These are phyloP conservation scores for Maniola jurtina DNA, from an alignment of 1,140 invertebrate species.

Conservation along the genomic window DNA sequence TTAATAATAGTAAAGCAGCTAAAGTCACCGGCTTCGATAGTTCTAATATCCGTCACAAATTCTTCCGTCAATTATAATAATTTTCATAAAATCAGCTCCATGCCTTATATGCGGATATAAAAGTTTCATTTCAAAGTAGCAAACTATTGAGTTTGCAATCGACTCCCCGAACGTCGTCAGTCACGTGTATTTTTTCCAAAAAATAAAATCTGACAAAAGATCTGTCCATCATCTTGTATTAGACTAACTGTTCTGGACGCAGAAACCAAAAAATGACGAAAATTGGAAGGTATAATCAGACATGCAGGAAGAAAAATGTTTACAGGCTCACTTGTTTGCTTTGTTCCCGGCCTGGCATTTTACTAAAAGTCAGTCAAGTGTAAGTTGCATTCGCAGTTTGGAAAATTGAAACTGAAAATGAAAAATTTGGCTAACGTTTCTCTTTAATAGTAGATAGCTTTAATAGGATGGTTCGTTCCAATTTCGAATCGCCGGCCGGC, in stretches of 20 bases:
- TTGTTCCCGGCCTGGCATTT: slow-evolving; percentile 28
- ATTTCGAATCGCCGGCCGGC: neutral
- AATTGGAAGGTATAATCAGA: slow-evolving; percentile 14
- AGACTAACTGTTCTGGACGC: neutral
- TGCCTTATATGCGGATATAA: too few species aligned
- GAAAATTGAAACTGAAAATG: slow-evolving; percentile 39
- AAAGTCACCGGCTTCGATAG: too few species aligned
- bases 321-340: slow-evolving; percentile 16
- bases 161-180: too few species aligned
- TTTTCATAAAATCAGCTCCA: too few species aligned
- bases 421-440: slow-evolving; percentile 30
- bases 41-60: too few species aligned
- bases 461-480: neutral
- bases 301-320: slow-evolving; percentile 13
- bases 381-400: slow-evolving; percentile 26
- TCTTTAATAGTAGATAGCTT: slow-evolving; percentile 13
- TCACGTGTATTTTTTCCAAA: too few species aligned
- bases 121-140: too few species aligned
- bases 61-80: too few species aligned
- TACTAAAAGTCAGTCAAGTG: slow-evolving; percentile 34
- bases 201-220: neutral
- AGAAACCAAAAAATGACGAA: slow-evolving; percentile 11
- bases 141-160: too few species aligned
- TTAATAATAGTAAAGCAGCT: too few species aligned
- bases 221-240: neutral